Percentiles rank a stretch among this genome's conserved stretches.
Conservation (phyloP, 2,113 vertebrate genomes). For the Pachyramphus minor region DNA sequence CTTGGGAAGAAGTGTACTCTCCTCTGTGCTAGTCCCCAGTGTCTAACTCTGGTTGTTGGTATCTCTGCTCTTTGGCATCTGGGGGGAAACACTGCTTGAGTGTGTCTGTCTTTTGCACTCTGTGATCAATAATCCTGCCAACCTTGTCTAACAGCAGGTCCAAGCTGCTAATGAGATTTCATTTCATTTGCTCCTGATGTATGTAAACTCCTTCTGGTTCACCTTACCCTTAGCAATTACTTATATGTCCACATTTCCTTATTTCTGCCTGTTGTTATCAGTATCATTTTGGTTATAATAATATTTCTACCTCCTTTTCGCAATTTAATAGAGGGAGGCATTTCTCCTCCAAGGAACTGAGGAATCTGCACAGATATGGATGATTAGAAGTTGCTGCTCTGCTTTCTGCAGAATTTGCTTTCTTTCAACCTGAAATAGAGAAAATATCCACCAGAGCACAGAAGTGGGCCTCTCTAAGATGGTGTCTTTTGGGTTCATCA, state of each 20-base stretch:
- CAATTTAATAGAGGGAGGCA: not conserved
- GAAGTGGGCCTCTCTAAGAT: not conserved
- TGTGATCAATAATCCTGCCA: not conserved
- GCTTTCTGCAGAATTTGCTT: not conserved
- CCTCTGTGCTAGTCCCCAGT: fast-evolving
- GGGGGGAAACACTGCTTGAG: not conserved
- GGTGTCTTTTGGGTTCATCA: not conserved
- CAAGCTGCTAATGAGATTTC: not conserved
- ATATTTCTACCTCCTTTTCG: not conserved
- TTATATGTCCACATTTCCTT: not conserved
- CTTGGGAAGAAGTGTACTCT: not conserved
- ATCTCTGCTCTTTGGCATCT: not conserved
- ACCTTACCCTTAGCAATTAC: not conserved
- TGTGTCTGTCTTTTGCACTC: not conserved
- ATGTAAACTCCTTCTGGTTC: not conserved
- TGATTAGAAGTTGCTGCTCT: not conserved
- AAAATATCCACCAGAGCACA: not conserved
- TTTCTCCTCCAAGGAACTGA: not conserved
- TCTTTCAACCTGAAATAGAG: not conserved
- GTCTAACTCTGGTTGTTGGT: not conserved
- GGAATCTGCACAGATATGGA: not conserved
- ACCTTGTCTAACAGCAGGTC: not conserved
- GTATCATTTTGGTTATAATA: not conserved
- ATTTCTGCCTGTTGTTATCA: not conserved
- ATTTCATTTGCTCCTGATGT: not conserved